These are phyloP conservation scores for Ambastaia sidthimunki DNA, from an alignment of 2,797 vertebrate species.

Conservation along the genomic window DNA sequence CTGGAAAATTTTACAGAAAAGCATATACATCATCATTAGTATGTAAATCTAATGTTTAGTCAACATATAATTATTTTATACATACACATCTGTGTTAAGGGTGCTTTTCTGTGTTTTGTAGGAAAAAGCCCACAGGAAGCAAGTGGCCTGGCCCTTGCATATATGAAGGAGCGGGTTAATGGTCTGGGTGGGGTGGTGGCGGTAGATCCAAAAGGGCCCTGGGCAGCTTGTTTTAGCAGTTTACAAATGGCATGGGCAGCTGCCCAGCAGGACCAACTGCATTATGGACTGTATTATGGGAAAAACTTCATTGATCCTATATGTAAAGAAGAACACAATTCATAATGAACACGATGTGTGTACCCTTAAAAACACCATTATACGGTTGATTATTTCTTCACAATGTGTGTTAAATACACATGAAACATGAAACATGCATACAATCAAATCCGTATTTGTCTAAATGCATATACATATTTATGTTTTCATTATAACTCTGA, in stretches of 20 bases:
- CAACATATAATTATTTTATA: not conserved
- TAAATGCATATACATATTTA: not conserved
- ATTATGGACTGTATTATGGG: constrained; percentile 71
- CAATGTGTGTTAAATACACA: not conserved
- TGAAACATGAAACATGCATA: constrained; percentile 12
- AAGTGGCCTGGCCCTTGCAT: constrained; percentile 79
- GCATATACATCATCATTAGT: not conserved
- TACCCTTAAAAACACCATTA: not conserved
- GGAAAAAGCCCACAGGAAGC: constrained; percentile 84
- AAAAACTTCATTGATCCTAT: not conserved
- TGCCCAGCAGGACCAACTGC: constrained; percentile 79
- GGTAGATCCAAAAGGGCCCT: constrained; percentile 82
- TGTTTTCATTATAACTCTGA: too few species aligned
- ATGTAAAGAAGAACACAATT: not conserved
- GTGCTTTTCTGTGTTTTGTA: constrained; percentile 63
- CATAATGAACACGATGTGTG: not conserved
- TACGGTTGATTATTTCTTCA: not conserved
- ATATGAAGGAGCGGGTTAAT: constrained; percentile 85
- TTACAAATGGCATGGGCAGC: constrained; percentile 6
- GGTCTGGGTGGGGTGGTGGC: constrained; percentile 87
- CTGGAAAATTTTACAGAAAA: not conserved
- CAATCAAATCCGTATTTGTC: not conserved
- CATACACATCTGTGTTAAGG: not conserved
- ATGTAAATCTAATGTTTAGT: not conserved
- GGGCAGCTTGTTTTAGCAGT: constrained; percentile 82